These are phyloP conservation scores for Delia radicum DNA, from an alignment of 1,140 invertebrate genomes.

Conservation along the genomic window DNA sequence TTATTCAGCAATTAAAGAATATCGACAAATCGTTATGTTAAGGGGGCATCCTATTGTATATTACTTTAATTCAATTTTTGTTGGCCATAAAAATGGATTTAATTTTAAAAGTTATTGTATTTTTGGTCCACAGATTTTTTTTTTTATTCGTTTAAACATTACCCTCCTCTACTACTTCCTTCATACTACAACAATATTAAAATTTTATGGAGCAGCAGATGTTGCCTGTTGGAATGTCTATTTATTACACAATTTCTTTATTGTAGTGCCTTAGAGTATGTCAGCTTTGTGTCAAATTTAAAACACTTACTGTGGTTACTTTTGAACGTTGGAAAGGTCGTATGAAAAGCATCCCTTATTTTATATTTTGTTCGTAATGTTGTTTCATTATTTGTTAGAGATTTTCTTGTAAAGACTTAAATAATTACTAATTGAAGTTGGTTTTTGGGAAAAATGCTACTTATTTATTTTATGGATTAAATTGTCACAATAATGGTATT, in stretches of 20 bases:
- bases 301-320: conserved; percentile 3
- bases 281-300: conserved; percentile 14
- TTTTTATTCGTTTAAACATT: not conserved
- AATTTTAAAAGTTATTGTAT: not conserved
- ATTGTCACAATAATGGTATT: conserved; percentile 20
- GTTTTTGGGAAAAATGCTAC: not conserved
- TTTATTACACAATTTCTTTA: not conserved
- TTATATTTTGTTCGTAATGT: not conserved
- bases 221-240: conserved; percentile 6
- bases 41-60: too few relatives aligned
- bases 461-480: conserved; percentile 11
- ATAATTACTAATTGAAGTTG: conserved; percentile 23
- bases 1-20: too few relatives aligned
- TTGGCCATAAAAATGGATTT: not conserved
- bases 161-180: not conserved
- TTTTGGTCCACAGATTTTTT: not conserved
- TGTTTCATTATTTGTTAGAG: conserved; percentile 15
- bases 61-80: not conserved
- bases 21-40: too few relatives aligned
- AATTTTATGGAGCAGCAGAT: conserved; percentile 4
- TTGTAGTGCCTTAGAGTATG: not conserved
- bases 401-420: conserved; percentile 19
- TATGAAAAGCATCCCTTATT: not conserved
- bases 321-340: not conserved
- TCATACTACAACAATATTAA: not conserved